These are phyloP conservation scores for Mesochorus sp. DNA, from an alignment of 2,888 invertebrate genomes.

Conservation along the genomic window DNA sequence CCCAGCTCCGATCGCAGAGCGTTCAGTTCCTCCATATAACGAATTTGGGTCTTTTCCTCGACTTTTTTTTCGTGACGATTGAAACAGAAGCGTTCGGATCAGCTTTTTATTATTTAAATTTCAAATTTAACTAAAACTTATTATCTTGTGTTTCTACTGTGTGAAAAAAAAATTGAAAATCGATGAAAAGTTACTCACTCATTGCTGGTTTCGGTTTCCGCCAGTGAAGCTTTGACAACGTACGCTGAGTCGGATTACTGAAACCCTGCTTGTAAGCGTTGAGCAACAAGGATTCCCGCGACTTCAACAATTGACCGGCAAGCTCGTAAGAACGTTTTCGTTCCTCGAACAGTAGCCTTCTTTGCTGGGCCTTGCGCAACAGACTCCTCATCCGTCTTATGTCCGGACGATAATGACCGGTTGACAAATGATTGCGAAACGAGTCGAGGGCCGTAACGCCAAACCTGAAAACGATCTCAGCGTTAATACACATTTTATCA, in stretches of 20 bases:
- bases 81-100: background rate
- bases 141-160: slow-evolving; percentile 44
- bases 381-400: slow-evolving; percentile 91
- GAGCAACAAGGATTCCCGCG: slow-evolving; percentile 86
- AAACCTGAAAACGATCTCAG: slow-evolving; percentile 69
- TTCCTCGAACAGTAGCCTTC: slow-evolving; percentile 87
- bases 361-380: slow-evolving; percentile 89
- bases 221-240: slow-evolving; percentile 81
- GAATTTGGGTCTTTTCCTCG: slow-evolving; percentile 78
- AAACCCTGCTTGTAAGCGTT: slow-evolving; percentile 85
- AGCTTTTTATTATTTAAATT: background rate
- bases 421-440: slow-evolving; percentile 88
- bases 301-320: slow-evolving; percentile 82
- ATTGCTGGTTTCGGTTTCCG: slow-evolving; percentile 82
- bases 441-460: slow-evolving; percentile 86
- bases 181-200: slow-evolving; percentile 73
- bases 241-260: slow-evolving; percentile 82
- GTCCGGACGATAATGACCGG: slow-evolving; percentile 93
- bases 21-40: slow-evolving; percentile 78
- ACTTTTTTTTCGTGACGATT: slow-evolving; percentile 65
- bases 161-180: slow-evolving; percentile 48
- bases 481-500: background rate
- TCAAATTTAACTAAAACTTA: background rate
- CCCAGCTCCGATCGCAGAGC: slow-evolving; percentile 77
- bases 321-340: slow-evolving; percentile 82